phyloP scores from a whole-genome alignment of 2,797 vertebrate genomes.

The Propithecus deckenii region DNA sequence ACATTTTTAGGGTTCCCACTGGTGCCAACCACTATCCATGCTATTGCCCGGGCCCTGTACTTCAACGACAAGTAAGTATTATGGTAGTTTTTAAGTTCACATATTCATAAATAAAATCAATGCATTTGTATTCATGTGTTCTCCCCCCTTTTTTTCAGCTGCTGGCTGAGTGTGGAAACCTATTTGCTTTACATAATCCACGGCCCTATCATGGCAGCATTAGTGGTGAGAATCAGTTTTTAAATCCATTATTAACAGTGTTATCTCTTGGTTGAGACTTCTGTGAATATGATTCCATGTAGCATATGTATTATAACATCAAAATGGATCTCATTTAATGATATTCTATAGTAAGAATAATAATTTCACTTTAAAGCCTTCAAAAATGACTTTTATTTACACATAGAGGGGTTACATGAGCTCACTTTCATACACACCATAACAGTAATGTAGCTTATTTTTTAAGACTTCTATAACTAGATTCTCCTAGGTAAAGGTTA shows the following conservation, averaged over 20 bases:
- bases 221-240: conserved; percentile 90
- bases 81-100: not conserved
- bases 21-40: conserved; percentile 95
- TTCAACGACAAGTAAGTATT: conserved; percentile 98
- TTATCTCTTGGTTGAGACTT: not conserved
- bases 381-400: not conserved
- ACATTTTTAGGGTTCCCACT: conserved; percentile 93
- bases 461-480: not conserved
- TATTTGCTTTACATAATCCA: conserved; percentile 97
- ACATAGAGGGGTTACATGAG: not conserved
- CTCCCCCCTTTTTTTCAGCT: conserved; percentile 84
- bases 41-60: conserved; percentile 93
- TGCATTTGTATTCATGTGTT: not conserved
- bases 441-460: not conserved
- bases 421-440: not conserved
- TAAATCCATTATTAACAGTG: not conserved
- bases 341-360: not conserved
- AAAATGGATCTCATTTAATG: conserved; percentile 14
- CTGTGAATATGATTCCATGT: not conserved
- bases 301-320: not conserved
- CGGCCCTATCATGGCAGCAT: conserved; percentile 96
- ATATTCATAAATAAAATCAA: not conserved
- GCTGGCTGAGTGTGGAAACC: conserved; percentile 99
- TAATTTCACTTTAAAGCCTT: not conserved
- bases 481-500: not conserved